Base-by-base conservation (phyloP, 2,797 vertebrate species). In the Protonibea diacanthus region DNA sequence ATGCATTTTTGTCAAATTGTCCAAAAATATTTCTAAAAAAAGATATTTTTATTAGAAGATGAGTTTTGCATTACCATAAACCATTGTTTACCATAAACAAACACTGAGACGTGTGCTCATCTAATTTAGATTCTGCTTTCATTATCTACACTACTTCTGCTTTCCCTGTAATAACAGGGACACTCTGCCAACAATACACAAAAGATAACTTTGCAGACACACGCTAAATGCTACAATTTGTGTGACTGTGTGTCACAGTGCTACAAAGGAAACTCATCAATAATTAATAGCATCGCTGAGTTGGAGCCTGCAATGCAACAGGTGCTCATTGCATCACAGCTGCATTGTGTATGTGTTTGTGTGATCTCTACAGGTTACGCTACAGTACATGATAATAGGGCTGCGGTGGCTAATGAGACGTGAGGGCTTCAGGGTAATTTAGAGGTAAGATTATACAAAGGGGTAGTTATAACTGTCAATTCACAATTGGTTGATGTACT, bases 281-380 rank as follows among this genome's bases (percentile, higher is more conserved):
- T 95, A 95, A 96, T 97, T 97, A 89, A 97, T 91, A 84, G 82
- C 82, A 84, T 67, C 60, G 72, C 73, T 81, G 73, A 73, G 95
- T 93, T 95, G 57, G 64, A 96, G 83, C 92, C 89, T 88, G 94
- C 88, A 76, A 80, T 90, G 92, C 95, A 95, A 96, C 97, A 98
- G 96, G 96, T 97, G 95, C 93, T 95, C 91, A 86, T 94, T 89
- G 91, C 91, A 68, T 89, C 88, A 85, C 89, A 87, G 88, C 86
- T 93, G 89, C 84, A 75, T 56, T 80, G 80, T 68, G 45, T 49
- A 27, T 64, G 78, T 82, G 70, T 76, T n/a, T 84, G 69, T 80
- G 85, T 78, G 86, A 80, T 84, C 74, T 66, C 80, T 66, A 40
- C 17, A 67, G 78, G 89, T 83, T 81, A 89, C 65, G 70, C 84